Conservation (phyloP, 2,113 vertebrate genomes). For the Paralichthys olivaceus region DNA sequence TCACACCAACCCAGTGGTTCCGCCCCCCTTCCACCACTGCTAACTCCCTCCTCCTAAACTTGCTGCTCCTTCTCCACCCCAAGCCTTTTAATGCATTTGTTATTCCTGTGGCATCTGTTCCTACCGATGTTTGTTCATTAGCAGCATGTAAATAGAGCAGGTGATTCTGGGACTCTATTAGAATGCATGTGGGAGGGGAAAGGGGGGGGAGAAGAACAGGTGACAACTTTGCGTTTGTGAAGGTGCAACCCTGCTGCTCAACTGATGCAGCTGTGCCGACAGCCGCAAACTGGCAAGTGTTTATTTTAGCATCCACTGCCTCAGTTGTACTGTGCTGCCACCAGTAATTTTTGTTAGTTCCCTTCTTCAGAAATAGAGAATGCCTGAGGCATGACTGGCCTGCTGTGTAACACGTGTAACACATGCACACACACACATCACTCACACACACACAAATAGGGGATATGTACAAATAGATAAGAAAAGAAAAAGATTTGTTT, state of each 20-base stretch:
- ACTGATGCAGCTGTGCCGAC: conserved; percentile 61
- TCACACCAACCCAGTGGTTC: conserved; percentile 10
- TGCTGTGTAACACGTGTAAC: conserved; percentile 25
- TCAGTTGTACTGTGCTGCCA: conserved; percentile 34
- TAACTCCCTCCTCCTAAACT: conserved; percentile 6
- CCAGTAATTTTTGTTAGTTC: conserved; percentile 27
- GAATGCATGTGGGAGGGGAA: conserved; percentile 22
- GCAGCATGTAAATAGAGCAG: conserved; percentile 62
- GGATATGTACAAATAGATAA: neutral
- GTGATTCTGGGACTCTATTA: conserved; percentile 45
- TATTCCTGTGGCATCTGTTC: conserved; percentile 68
- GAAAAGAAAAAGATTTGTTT: neutral
- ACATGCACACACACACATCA: neutral
- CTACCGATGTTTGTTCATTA: conserved; percentile 68
- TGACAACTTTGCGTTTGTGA: conserved; percentile 38
- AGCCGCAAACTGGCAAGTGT: conserved; percentile 53
- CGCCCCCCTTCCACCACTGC: neutral
- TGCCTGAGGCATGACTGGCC: conserved; percentile 31
- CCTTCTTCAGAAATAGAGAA: conserved; percentile 27
- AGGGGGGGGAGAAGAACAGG: conserved; percentile 12
- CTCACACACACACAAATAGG: conserved; percentile 19
- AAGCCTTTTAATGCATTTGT: conserved; percentile 53
- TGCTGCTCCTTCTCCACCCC: conserved; percentile 21
- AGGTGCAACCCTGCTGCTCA: conserved; percentile 57
- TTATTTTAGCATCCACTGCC: conserved; percentile 52